These are phyloP conservation scores for Brachirus orientalis DNA, from an alignment of 2,113 vertebrate genomes.

Conservation along the genomic window DNA sequence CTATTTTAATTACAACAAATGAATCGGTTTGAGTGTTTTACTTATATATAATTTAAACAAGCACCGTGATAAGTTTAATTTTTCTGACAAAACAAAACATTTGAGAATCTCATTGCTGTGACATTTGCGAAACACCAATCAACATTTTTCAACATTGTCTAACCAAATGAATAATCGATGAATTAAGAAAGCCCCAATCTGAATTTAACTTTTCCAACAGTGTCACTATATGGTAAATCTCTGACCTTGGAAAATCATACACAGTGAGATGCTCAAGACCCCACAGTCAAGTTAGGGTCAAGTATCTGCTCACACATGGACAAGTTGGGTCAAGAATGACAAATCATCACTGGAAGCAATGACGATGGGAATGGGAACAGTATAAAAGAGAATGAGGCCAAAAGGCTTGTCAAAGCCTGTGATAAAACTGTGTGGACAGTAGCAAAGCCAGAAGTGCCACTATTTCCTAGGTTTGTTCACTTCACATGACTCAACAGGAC, in stretches of 20 bases:
- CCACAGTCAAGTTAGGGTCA: slow-evolving; percentile 39
- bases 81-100: too few relatives aligned
- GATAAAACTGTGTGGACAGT: slow-evolving; percentile 69
- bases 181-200: too few relatives aligned
- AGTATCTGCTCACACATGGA: slow-evolving; percentile 28
- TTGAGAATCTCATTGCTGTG: too few relatives aligned
- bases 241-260: slow-evolving; percentile 33
- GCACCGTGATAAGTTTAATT: too few relatives aligned
- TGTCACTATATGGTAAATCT: slow-evolving; percentile 22
- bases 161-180: too few relatives aligned
- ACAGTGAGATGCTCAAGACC: slow-evolving; percentile 21
- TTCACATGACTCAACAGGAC: slow-evolving; percentile 72
- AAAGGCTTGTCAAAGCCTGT: slow-evolving; percentile 74
- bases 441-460: slow-evolving; percentile 68
- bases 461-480: slow-evolving; percentile 60
- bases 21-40: too few relatives aligned
- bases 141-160: too few relatives aligned
- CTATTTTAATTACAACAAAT: too few relatives aligned
- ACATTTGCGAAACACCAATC: too few relatives aligned
- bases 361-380: slow-evolving; percentile 34
- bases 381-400: slow-evolving; percentile 56
- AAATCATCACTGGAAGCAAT: slow-evolving; percentile 48
- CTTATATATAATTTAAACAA: too few relatives aligned
- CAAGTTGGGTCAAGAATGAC: slow-evolving; percentile 44
- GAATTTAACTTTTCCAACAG: too few relatives aligned